Base-by-base conservation (phyloP, 2,113 vertebrate species). In the Danionella cerebrum region DNA sequence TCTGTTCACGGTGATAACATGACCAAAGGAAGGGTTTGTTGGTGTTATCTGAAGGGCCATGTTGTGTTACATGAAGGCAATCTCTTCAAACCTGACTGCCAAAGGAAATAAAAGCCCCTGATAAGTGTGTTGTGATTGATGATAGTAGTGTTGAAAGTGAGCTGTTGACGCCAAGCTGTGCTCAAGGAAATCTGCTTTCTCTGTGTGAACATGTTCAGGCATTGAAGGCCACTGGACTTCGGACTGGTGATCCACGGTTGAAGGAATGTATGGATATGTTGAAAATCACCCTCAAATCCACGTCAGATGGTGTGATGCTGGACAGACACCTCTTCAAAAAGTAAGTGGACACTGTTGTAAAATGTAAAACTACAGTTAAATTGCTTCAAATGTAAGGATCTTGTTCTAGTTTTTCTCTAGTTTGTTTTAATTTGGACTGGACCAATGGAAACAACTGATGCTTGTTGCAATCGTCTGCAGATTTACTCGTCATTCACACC, bases 251-350 rank as follows among this genome's bases (percentile, higher is more conserved):
- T 77, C 96, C 96, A 6, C 89, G 96, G 42, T 83, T 98, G 78
- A 98, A 96, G 79, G 96, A 98, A 83, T 98, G 94, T 76, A 98
- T 98, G 95, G 96, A 98, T 73, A 94, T 92, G 83, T 89, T 98
- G 73, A 93, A 93, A 79, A 86, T 91, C 77, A 93, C 93, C 65
- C 87, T 98, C 64, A 93, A 93, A 73, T 92, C 91, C 72, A 92
- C 91, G 13, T 80, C 93, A 55, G 95, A 98, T 79, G 95, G 94
- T 27, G 93, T 97, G 31, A 96, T 94, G 78, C 88, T 98, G 78
- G 96, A 98, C 87, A 90, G 92, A 81, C 92, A 96, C 69, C 90
- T 93, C 25, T 98, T 98, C 82, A 98, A 98, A 87, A 98, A 95
- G 96, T 98, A 89, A 91, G 83, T 3, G 7, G 10, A 6, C 33